A percentile compares a stretch with the other conserved stretches of the same genome.
Conservation (phyloP, 2,113 vertebrate genomes). For the Spizaetus ornatus region DNA sequence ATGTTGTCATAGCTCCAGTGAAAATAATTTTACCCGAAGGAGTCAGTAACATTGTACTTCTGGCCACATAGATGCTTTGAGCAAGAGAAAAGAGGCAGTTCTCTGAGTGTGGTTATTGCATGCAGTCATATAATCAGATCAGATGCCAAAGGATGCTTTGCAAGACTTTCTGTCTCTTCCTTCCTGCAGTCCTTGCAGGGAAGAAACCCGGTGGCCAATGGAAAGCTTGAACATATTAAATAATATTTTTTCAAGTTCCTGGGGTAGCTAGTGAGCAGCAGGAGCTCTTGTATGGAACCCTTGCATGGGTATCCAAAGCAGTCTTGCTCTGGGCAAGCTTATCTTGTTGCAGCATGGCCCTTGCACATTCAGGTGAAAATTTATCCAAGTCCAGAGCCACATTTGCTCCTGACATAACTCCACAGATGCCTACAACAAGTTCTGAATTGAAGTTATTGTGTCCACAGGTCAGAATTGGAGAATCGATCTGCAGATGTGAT, state of each 20-base stretch:
- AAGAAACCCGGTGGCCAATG: neutral
- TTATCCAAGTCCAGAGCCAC: neutral
- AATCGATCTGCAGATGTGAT: neutral
- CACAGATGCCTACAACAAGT: neutral
- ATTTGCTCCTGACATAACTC: neutral
- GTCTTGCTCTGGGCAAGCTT: neutral
- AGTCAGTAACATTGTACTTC: neutral
- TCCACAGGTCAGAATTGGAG: neutral
- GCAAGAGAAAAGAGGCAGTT: neutral
- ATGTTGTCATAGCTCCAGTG: neutral
- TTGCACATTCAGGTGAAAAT: neutral
- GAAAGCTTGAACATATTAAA: neutral
- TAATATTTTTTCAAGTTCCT: neutral
- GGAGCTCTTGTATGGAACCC: neutral
- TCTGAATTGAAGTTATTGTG: neutral
- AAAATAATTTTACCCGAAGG: neutral
- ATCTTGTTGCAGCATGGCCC: neutral
- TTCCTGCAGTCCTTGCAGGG: neutral
- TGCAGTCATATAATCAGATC: rapidly evolving
- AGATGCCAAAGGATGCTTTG: neutral
- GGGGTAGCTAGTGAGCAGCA: neutral
- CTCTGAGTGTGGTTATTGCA: neutral
- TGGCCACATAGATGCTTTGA: neutral
- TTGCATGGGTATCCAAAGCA: rapidly evolving
- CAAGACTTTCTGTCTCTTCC: neutral